These are phyloP conservation scores for Hydropsyche tenuis DNA, from an alignment of 1,140 invertebrate genomes.

Conservation along the genomic window DNA sequence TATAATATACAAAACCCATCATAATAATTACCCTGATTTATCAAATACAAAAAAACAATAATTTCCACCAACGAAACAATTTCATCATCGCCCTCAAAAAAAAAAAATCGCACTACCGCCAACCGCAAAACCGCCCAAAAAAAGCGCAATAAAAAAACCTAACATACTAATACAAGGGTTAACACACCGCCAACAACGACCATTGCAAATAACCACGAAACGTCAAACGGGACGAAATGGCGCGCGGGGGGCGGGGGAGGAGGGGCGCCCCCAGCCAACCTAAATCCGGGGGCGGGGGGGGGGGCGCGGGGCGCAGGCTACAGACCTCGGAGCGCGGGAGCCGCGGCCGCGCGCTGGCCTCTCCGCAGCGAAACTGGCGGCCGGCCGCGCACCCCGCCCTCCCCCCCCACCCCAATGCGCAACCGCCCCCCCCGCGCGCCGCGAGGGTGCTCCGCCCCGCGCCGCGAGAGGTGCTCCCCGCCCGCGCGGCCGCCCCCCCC, in stretches of 20 bases:
- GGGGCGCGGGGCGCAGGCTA: background rate
- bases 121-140: too few species aligned
- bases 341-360: conserved; percentile 38
- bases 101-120: too few species aligned
- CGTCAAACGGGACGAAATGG: background rate
- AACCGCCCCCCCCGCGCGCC: conserved; percentile 7
- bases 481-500: background rate
- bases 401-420: conserved; percentile 22
- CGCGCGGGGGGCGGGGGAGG: background rate
- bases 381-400: conserved; percentile 14
- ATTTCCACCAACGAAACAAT: too few species aligned
- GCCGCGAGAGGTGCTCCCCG: background rate
- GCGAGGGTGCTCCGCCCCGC: conserved; percentile 2
- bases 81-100: too few species aligned
- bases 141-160: too few species aligned
- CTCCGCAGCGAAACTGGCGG: conserved; percentile 46
- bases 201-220: too few species aligned
- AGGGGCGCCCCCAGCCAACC: background rate
- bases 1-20: too few species aligned
- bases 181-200: too few species aligned
- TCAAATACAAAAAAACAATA: too few species aligned
- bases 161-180: too few species aligned
- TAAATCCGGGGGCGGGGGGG: background rate
- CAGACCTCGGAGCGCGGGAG: conserved; percentile 10
- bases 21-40: too few species aligned